Percentiles rank a stretch among this genome's conserved stretches.
These are phyloP conservation scores for Bergia puertoricense DNA, from an alignment of 92 coral and sea anemone genomes.

Conservation along the genomic window DNA sequence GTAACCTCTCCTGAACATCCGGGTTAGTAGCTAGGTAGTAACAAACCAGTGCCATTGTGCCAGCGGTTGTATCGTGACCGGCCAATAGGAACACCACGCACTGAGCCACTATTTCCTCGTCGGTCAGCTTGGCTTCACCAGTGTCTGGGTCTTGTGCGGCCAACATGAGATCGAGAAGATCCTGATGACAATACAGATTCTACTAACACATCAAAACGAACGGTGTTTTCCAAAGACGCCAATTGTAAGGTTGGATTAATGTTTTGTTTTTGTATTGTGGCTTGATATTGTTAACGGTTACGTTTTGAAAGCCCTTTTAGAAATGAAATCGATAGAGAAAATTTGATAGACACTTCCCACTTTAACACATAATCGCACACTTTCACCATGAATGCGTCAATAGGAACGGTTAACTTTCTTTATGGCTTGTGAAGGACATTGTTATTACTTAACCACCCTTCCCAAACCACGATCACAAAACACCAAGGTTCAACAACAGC, in stretches of 20 bases:
- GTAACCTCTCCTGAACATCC: constrained; percentile 54
- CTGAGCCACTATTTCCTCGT: constrained; percentile 64
- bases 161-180: constrained; percentile 53
- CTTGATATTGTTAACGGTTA: background rate
- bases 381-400: too few species aligned
- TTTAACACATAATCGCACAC: too few species aligned
- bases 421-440: background rate
- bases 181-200: constrained; percentile 20
- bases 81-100: constrained; percentile 57
- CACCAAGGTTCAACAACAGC: background rate
- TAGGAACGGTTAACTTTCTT: too few species aligned
- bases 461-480: background rate
- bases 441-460: background rate
- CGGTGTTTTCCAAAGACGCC: background rate
- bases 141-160: constrained; percentile 37
- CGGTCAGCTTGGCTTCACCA: constrained; percentile 48
- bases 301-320: background rate
- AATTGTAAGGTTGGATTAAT: background rate
- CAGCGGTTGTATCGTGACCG: constrained; percentile 61
- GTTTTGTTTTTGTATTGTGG: background rate
- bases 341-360: background rate
- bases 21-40: constrained; percentile 55
- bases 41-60: constrained; percentile 50
- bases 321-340: background rate
- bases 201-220: too few species aligned